Evolutionary conservation across 2,888 invertebrate genomes (phyloP).

Genomic region (Linnaemya vulpina): DNA sequence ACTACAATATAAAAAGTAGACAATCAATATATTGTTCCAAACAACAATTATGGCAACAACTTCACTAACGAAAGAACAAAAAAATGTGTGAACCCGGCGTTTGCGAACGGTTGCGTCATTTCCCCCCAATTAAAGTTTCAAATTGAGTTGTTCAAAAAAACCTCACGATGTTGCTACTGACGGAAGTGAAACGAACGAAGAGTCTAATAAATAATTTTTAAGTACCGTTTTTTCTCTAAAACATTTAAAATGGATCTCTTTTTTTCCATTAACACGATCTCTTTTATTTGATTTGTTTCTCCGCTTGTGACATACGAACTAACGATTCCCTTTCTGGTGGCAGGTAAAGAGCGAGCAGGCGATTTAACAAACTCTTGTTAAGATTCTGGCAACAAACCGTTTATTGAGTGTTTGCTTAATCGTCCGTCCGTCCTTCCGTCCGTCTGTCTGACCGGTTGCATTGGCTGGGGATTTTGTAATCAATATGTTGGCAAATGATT

Average conservation of each 20-base stretch:
- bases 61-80: too few species aligned
- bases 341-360: not conserved
- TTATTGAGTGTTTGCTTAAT: not conserved
- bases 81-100: too few species aligned
- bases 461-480: conserved; percentile 73
- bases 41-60: too few species aligned
- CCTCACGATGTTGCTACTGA: not conserved
- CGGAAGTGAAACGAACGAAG: conserved; percentile 2
- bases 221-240: not conserved
- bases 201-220: conserved; percentile 4
- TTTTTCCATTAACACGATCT: conserved; percentile 16
- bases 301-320: not conserved
- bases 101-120: too few species aligned
- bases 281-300: not conserved
- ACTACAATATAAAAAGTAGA: too few species aligned
- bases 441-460: conserved; percentile 1
- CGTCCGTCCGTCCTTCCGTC: not conserved
- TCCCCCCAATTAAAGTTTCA: not conserved
- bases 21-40: too few species aligned
- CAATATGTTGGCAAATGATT: conserved; percentile 79
- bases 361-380: conserved; percentile 16
- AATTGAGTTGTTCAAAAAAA: not conserved
- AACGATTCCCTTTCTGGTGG: conserved; percentile 46
- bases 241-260: not conserved
- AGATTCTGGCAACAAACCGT: conserved; percentile 11